Evolutionary conservation across 2,888 invertebrate species (phyloP).

Genomic region (Phaedon cochleariae): DNA sequence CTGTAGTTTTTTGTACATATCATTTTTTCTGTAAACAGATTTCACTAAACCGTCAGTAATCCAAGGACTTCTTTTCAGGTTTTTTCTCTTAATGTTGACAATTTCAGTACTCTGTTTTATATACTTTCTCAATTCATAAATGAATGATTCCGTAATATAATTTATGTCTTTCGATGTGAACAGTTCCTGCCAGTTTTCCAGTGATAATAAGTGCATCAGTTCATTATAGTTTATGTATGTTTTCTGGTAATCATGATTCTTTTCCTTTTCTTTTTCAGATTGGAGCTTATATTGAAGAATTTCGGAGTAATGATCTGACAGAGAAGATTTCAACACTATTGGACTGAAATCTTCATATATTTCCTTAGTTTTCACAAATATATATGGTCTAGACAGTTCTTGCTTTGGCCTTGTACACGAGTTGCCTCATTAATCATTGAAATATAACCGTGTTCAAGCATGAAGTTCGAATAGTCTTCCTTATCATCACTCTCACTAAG

Average conservation of each 20-base stretch:
- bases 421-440: too few species aligned
- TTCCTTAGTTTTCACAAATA: too few species aligned
- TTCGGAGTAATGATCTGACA: too few species aligned
- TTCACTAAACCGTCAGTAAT: neutral
- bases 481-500: conserved; percentile 5
- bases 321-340: too few species aligned
- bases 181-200: conserved; percentile 7
- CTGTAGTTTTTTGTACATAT: too few species aligned
- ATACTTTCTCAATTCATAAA: too few species aligned
- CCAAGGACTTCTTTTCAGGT: neutral
- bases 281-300: too few species aligned
- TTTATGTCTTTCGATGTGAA: neutral
- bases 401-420: too few species aligned
- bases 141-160: conserved; percentile 9
- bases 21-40: conserved; percentile 3
- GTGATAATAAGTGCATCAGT: too few species aligned
- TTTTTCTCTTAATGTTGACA: neutral
- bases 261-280: neutral
- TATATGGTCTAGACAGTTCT: conserved; percentile 7
- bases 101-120: too few species aligned
- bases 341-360: too few species aligned
- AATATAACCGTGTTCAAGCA: conserved; percentile 3
- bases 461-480: neutral
- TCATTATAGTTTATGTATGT: too few species aligned
- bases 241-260: neutral